Evolutionary conservation across 2,888 invertebrate genomes (phyloP).

Genomic region (Megastigmus dorsalis): DNA sequence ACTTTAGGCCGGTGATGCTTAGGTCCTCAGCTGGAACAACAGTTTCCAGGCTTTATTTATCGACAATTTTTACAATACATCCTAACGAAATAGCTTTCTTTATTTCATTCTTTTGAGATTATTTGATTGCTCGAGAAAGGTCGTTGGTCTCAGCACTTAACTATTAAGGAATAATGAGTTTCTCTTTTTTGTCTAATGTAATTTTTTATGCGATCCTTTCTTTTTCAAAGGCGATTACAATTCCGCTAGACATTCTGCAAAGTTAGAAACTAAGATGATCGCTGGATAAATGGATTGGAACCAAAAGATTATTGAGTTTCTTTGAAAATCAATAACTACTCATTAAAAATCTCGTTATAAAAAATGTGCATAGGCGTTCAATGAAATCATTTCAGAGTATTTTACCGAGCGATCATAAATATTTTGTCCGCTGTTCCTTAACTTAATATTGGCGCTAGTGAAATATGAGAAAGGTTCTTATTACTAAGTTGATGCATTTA

Average conservation of each 20-base stretch:
- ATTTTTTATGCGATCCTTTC: slow-evolving; percentile 4
- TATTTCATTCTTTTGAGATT: neutral
- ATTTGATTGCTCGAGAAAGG: neutral
- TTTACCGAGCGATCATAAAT: slow-evolving; percentile 33
- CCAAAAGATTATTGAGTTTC: too few relatives aligned
- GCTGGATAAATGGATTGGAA: slow-evolving; percentile 7
- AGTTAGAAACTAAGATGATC: slow-evolving; percentile 8
- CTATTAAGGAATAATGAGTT: slow-evolving; percentile 12
- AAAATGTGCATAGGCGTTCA: neutral
- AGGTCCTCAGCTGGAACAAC: slow-evolving; percentile 81
- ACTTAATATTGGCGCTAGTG: slow-evolving; percentile 3
- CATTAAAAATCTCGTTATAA: neutral
- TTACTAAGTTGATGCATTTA: slow-evolving; percentile 53
- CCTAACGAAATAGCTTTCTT: slow-evolving; percentile 21
- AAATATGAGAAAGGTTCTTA: slow-evolving; percentile 14
- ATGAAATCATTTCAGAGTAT: neutral
- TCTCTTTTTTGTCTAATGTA: neutral
- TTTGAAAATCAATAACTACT: too few relatives aligned
- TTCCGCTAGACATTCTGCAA: neutral
- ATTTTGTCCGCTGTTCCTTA: neutral
- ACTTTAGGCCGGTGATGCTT: slow-evolving; percentile 82
- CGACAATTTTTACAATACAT: slow-evolving; percentile 29
- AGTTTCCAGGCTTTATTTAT: slow-evolving; percentile 54
- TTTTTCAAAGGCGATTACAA: slow-evolving; percentile 37
- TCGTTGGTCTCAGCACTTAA: slow-evolving; percentile 13